These are phyloP conservation scores for Vimba vimba DNA, from an alignment of 2,113 vertebrate species.

Conservation along the genomic window DNA sequence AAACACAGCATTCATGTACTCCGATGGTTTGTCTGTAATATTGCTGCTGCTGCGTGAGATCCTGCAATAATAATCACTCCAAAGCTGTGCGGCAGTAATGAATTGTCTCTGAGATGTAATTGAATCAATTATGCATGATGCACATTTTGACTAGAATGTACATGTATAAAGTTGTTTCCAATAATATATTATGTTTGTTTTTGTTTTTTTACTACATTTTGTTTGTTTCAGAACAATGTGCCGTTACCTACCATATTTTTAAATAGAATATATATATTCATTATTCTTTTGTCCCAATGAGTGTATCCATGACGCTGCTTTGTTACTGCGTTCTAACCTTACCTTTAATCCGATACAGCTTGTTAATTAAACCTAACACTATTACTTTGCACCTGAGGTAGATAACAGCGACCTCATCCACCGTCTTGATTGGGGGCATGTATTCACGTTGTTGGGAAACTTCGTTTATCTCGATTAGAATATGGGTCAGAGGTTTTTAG, in stretches of 20 bases:
- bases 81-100: neutral
- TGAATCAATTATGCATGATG: conserved; percentile 8
- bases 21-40: neutral
- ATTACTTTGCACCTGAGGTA: conserved; percentile 25
- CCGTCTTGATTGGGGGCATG: neutral
- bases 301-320: conserved; percentile 2
- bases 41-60: neutral
- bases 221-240: neutral
- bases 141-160: neutral
- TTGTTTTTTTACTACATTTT: neutral
- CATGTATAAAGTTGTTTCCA: neutral
- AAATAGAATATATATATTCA: neutral
- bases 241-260: neutral
- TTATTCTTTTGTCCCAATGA: neutral
- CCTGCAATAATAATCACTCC: neutral
- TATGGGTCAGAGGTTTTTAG: conserved; percentile 26
- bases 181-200: neutral
- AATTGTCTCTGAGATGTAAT: neutral
- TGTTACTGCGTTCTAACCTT: neutral
- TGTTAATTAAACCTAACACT: conserved; percentile 45
- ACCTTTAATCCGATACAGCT: conserved; percentile 34
- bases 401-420: conserved; percentile 1
- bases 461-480: neutral
- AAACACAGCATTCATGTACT: neutral
- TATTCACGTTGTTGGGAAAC: conserved; percentile 10